Percentiles rank a stretch among this genome's conserved stretches.
These are phyloP conservation scores for Xanthostigma xanthostigma DNA, from an alignment of 2,888 invertebrate genomes.

Conservation along the genomic window DNA sequence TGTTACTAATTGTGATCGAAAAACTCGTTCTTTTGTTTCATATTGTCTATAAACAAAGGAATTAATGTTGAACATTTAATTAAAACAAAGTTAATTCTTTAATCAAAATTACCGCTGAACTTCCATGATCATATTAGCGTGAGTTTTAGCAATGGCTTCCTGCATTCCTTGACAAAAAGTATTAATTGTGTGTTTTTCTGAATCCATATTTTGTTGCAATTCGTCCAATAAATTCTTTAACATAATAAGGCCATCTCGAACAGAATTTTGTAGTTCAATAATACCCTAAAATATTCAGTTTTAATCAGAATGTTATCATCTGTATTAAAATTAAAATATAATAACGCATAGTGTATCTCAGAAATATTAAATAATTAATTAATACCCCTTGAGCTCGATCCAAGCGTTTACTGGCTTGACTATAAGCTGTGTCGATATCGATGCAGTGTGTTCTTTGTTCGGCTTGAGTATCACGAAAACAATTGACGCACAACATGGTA, in stretches of 20 bases:
- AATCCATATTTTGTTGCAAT: slow-evolving; percentile 44
- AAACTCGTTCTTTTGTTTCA: slow-evolving; percentile 35
- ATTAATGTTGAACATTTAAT: not conserved
- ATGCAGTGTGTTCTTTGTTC: slow-evolving; percentile 53
- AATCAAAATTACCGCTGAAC: slow-evolving; percentile 44
- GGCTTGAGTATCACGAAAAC: slow-evolving; percentile 52
- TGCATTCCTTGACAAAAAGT: slow-evolving; percentile 48
- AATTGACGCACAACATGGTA: slow-evolving; percentile 58
- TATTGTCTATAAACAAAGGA: slow-evolving; percentile 24
- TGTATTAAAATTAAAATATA: too few relatives aligned
- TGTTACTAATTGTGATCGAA: slow-evolving; percentile 36
- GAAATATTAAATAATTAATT: too few relatives aligned
- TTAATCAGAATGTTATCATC: too few relatives aligned
- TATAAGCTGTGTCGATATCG: slow-evolving; percentile 61
- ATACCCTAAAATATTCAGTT: slow-evolving; percentile 22
- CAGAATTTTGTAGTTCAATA: slow-evolving; percentile 36
- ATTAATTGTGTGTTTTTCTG: slow-evolving; percentile 48
- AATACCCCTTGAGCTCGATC: slow-evolving; percentile 37
- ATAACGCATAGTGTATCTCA: too few relatives aligned
- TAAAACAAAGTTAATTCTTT: slow-evolving; percentile 23
- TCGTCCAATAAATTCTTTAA: slow-evolving; percentile 51
- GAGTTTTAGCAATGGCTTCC: slow-evolving; percentile 50
- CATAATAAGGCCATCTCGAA: slow-evolving; percentile 49
- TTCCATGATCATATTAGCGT: slow-evolving; percentile 46
- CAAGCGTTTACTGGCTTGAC: slow-evolving; percentile 50